These are phyloP conservation scores for Cariama cristata DNA, from an alignment of 2,113 vertebrate genomes.

Conservation along the genomic window DNA sequence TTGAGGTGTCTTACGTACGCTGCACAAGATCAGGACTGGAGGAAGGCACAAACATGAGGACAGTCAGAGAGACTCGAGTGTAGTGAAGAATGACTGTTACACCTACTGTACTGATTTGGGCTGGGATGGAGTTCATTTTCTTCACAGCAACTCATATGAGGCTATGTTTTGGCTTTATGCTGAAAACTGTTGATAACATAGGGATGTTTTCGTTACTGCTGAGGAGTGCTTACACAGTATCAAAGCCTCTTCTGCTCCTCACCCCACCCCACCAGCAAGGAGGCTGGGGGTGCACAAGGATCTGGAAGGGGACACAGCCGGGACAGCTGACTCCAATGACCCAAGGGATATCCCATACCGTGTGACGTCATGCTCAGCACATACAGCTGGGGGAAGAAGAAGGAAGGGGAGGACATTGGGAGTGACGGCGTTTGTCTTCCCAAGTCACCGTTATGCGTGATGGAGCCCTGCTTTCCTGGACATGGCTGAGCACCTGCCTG, in stretches of 20 bases:
- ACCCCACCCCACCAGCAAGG: accelerated
- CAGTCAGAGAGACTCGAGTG: neutral
- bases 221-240: neutral
- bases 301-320: neutral
- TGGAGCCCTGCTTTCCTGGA: neutral
- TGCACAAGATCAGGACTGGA: accelerated
- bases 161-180: neutral
- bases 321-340: neutral
- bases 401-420: accelerated
- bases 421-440: neutral
- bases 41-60: neutral
- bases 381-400: neutral
- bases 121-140: neutral
- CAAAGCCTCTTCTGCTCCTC: neutral
- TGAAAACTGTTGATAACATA: neutral
- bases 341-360: neutral
- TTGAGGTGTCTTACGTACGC: neutral
- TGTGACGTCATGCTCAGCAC: accelerated
- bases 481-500: neutral
- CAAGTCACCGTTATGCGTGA: accelerated
- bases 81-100: neutral
- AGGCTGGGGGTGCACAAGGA: neutral
- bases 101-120: neutral
- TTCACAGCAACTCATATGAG: accelerated
- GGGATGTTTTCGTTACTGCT: neutral